Evolutionary conservation across 2,113 vertebrate species (phyloP).

Genomic region (Chaetops frenatus): DNA sequence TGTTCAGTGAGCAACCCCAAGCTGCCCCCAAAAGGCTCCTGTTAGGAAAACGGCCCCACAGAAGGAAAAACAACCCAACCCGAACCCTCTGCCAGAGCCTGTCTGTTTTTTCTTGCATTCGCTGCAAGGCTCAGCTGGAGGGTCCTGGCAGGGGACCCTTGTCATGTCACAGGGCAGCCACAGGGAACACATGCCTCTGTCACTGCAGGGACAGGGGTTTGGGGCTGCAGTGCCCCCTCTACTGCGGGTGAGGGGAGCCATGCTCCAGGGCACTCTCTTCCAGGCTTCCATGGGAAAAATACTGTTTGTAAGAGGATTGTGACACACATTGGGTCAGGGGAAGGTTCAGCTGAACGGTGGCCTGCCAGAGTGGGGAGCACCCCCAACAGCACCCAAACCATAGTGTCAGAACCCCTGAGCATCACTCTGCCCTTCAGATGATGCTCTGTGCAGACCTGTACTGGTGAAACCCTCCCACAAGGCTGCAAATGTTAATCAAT

Average conservation of each 20-base stretch:
- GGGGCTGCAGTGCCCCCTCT: neutral
- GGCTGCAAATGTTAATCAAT: neutral
- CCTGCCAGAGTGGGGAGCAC: neutral
- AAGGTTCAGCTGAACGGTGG: neutral
- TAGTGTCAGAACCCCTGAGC: fast-evolving
- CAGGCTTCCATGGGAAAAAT: neutral
- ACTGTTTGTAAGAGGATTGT: fast-evolving
- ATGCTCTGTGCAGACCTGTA: neutral
- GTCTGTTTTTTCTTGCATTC: neutral
- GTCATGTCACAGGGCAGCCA: fast-evolving
- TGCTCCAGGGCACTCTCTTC: neutral
- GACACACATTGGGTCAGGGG: neutral
- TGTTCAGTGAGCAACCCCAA: neutral
- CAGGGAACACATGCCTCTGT: fast-evolving
- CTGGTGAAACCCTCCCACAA: neutral
- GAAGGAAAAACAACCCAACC: neutral
- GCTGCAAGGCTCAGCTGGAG: fast-evolving
- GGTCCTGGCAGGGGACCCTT: neutral
- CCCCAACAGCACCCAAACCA: fast-evolving
- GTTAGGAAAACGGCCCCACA: neutral
- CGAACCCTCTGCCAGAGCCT: fast-evolving
- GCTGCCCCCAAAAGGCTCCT: neutral
- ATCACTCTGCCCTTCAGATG: neutral
- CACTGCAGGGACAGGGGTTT: fast-evolving
- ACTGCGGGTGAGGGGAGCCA: fast-evolving